These are phyloP conservation scores for Macrobrachium rosenbergii DNA, from an alignment of 1,140 invertebrate species.

Conservation along the genomic window DNA sequence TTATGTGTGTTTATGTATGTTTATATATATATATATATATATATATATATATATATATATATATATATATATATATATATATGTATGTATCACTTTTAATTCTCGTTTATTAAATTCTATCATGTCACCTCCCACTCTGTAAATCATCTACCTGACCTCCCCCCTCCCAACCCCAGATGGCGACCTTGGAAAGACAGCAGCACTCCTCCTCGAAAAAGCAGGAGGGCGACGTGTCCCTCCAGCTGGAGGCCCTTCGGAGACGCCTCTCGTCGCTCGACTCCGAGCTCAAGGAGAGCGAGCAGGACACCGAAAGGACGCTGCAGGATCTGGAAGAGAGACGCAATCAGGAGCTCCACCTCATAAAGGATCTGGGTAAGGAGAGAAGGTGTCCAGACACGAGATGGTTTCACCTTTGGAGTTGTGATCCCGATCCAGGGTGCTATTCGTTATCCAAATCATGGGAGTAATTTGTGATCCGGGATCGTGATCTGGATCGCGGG, in stretches of 20 bases:
- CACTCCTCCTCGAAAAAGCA: background rate
- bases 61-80: slow-evolving; percentile 13
- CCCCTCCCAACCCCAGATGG: background rate
- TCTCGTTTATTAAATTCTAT: background rate
- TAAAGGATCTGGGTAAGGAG: slow-evolving; percentile 46
- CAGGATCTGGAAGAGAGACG: slow-evolving; percentile 49
- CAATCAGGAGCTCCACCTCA: slow-evolving; percentile 50
- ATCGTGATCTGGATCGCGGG: background rate
- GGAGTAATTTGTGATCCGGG: background rate
- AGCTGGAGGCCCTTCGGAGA: slow-evolving; percentile 35
- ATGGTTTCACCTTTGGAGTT: too few species aligned
- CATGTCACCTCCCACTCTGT: background rate
- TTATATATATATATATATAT: slow-evolving; percentile 1
- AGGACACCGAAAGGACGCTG: slow-evolving; percentile 40
- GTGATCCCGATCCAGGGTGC: too few species aligned
- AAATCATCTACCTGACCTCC: background rate
- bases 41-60: slow-evolving; percentile 21
- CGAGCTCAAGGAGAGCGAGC: slow-evolving; percentile 43
- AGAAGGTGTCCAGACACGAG: background rate
- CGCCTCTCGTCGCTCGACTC: slow-evolving; percentile 45
- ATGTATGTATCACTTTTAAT: background rate
- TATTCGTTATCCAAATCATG: background rate
- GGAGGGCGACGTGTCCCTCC: slow-evolving; percentile 19
- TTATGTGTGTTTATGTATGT: slow-evolving; percentile 22
- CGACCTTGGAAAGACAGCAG: background rate